A percentile compares a stretch with the other conserved stretches of the same genome.
Conservation (phyloP, 2,797 vertebrate species). For the Anabacerthia variegaticeps region DNA sequence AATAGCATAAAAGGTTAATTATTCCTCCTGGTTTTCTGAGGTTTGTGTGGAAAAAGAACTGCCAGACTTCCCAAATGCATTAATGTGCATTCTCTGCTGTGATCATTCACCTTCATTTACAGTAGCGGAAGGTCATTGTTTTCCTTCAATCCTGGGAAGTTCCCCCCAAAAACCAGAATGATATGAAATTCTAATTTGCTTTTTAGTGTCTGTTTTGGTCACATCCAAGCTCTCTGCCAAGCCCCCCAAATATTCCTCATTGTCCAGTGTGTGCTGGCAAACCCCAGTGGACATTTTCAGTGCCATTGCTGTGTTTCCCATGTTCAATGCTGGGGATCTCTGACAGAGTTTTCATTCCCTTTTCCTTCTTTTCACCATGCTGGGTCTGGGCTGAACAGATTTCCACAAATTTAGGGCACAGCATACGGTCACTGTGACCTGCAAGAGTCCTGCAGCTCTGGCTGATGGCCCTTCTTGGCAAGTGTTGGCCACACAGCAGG, state of each 20-base stretch:
- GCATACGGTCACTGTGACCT: background rate
- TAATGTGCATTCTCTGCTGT: background rate
- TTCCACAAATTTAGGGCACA: background rate
- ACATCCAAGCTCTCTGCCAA: background rate
- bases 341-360: background rate
- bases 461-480: background rate
- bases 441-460: background rate
- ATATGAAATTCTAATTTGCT: background rate
- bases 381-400: background rate
- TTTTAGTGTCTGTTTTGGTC: background rate
- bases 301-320: background rate
- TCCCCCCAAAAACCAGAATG: background rate
- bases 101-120: background rate
- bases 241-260: background rate
- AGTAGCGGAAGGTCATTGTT: rapidly evolving
- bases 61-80: background rate
- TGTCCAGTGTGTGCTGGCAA: background rate
- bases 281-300: background rate
- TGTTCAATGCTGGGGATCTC: background rate
- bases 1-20: background rate
- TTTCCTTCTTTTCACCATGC: background rate
- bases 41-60: background rate
- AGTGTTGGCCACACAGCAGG: background rate
- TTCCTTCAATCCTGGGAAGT: background rate
- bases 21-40: background rate